phyloP scores from a whole-genome alignment of 2,113 vertebrate species.

The Plectropomus leopardus region DNA sequence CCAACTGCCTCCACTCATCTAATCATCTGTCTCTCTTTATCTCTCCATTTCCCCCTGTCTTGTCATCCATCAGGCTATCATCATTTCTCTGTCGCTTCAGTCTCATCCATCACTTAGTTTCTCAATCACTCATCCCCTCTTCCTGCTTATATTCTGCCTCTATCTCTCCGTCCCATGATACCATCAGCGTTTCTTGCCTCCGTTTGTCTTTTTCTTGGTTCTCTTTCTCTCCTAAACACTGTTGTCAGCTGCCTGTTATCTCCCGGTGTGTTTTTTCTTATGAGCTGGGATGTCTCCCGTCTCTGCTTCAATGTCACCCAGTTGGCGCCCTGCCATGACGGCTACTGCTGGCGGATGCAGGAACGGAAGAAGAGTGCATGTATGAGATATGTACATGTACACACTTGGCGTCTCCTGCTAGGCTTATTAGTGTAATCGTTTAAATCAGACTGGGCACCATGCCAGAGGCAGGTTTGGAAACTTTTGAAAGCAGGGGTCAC shows the following conservation, averaged over 20 bases:
- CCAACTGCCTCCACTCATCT: slow-evolving; percentile 67
- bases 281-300: slow-evolving; percentile 32
- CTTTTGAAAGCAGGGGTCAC: not conserved
- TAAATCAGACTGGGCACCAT: slow-evolving; percentile 17
- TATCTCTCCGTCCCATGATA: slow-evolving; percentile 58
- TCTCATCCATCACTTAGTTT: slow-evolving; percentile 78
- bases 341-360: slow-evolving; percentile 8
- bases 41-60: slow-evolving; percentile 64
- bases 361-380: slow-evolving; percentile 22
- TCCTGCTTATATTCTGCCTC: slow-evolving; percentile 46
- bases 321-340: slow-evolving; percentile 57
- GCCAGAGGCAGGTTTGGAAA: not conserved
- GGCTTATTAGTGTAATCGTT: slow-evolving; percentile 32
- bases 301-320: slow-evolving; percentile 70
- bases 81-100: slow-evolving; percentile 60
- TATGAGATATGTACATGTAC: slow-evolving; percentile 23
- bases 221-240: slow-evolving; percentile 53
- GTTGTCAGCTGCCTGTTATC: slow-evolving; percentile 58
- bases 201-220: slow-evolving; percentile 52
- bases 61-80: slow-evolving; percentile 78
- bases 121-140: slow-evolving; percentile 65
- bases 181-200: slow-evolving; percentile 53
- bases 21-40: slow-evolving; percentile 74
- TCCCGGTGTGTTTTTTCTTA: slow-evolving; percentile 34
- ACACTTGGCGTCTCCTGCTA: not conserved